These are phyloP conservation scores for Rhynchophorus ferrugineus DNA, from an alignment of 1,140 invertebrate species.

Conservation along the genomic window DNA sequence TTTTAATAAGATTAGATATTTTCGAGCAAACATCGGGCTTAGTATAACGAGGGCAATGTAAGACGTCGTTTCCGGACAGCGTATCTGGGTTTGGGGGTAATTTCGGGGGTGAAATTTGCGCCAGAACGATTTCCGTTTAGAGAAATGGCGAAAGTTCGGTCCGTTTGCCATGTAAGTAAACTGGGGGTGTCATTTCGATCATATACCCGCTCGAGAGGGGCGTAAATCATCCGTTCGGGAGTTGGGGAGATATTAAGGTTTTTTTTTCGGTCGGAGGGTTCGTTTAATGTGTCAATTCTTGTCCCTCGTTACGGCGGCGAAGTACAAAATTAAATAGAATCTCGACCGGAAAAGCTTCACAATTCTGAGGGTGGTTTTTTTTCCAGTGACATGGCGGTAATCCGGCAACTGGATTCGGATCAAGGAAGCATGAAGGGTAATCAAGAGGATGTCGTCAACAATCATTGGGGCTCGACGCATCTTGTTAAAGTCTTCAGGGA, in stretches of 20 bases:
- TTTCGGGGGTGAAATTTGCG: background rate
- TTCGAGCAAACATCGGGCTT: background rate
- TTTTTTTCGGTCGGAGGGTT: too few species aligned
- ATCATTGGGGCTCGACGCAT: slow-evolving; percentile 83
- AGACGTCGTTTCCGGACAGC: background rate
- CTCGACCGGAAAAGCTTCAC: too few species aligned
- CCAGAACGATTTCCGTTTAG: background rate
- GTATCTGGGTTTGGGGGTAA: background rate
- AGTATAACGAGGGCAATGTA: background rate
- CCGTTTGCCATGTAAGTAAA: background rate
- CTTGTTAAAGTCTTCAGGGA: slow-evolving; percentile 65
- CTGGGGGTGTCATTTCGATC: too few species aligned
- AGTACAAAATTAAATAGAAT: too few species aligned
- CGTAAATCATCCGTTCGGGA: too few species aligned
- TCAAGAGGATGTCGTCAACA: slow-evolving; percentile 43
- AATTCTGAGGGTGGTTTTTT: too few species aligned
- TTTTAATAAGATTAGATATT: background rate
- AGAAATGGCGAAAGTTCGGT: background rate
- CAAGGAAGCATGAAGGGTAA: slow-evolving; percentile 11
- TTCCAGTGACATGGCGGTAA: slow-evolving; percentile 33
- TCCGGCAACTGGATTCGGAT: slow-evolving; percentile 23
- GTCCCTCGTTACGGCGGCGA: too few species aligned
- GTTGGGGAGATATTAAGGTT: background rate
- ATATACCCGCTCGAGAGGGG: too few species aligned
- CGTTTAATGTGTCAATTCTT: too few species aligned